Evolutionary conservation across 2,888 invertebrate genomes (phyloP).

Genomic region (Apocheima hispidaria): DNA sequence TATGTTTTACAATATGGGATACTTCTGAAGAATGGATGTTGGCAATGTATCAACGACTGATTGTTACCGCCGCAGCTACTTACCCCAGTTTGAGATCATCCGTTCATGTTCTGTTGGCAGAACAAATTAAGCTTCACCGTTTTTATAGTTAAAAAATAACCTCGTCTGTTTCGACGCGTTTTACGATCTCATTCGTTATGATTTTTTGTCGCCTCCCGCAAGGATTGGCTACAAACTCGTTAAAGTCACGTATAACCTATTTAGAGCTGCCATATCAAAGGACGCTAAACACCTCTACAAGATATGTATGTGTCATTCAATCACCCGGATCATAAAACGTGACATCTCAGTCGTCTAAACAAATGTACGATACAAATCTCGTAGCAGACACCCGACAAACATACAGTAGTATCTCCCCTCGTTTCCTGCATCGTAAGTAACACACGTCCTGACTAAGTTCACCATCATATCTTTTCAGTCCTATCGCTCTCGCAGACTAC

Average conservation of each 20-base stretch:
- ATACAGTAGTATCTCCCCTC: conserved; percentile 76
- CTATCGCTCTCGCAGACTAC: conserved; percentile 39
- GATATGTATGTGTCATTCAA: conserved; percentile 57
- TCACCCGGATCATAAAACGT: conserved; percentile 63
- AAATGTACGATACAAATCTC: conserved; percentile 75
- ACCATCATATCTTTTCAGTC: conserved; percentile 56
- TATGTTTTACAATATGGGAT: conserved; percentile 45
- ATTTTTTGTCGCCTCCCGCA: conserved; percentile 31
- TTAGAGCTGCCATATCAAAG: conserved; percentile 46
- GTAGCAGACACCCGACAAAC: conserved; percentile 67
- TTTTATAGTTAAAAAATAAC: conserved; percentile 24
- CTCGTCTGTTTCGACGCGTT: conserved; percentile 23
- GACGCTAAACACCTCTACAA: conserved; percentile 42
- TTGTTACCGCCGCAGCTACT: conserved; percentile 35
- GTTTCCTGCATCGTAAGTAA: conserved; percentile 78
- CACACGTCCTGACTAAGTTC: conserved; percentile 68
- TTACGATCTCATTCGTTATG: conserved; percentile 26
- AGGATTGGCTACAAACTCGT: conserved; percentile 15
- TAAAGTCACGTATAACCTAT: conserved; percentile 32
- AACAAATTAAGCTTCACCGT: conserved; percentile 19
- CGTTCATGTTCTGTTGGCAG: conserved; percentile 26
- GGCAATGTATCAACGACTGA: conserved; percentile 46
- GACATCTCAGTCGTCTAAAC: conserved; percentile 65
- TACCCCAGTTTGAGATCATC: conserved; percentile 38
- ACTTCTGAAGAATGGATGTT: conserved; percentile 42